A percentile compares a stretch with the other conserved stretches of the same genome.
phyloP scores from a whole-genome alignment of 2,888 invertebrate genomes.

The Drosophila buzzatii region DNA sequence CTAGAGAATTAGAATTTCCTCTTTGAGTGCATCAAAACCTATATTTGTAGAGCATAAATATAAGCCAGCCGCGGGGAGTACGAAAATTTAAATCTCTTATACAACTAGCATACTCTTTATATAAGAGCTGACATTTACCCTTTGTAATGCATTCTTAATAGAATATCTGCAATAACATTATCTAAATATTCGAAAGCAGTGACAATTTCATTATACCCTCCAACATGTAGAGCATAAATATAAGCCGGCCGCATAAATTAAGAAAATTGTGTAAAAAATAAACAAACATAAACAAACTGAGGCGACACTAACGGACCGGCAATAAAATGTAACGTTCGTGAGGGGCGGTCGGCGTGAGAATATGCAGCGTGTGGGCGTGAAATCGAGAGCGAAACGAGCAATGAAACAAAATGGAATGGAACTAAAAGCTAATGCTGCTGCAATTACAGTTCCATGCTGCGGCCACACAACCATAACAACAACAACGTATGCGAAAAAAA shows the following conservation, averaged over 20 bases:
- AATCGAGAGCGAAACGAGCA: conserved; percentile 56
- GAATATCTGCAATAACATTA: background rate
- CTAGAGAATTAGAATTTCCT: too few relatives aligned
- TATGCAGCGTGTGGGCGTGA: conserved; percentile 60
- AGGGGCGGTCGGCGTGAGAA: conserved; percentile 22
- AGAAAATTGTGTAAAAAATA: conserved; percentile 36
- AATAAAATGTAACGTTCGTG: conserved; percentile 43
- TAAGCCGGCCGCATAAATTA: conserved; percentile 70
- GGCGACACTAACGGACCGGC: conserved; percentile 55
- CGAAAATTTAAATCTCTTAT: background rate
- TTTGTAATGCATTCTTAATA: background rate
- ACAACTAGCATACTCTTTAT: background rate
- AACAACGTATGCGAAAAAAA: conserved; percentile 26
- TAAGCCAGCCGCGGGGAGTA: background rate
- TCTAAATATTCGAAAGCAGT: background rate
- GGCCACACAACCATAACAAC: conserved; percentile 11
- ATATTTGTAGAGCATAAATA: too few relatives aligned
- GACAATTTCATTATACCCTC: background rate
- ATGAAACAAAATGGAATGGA: conserved; percentile 67
- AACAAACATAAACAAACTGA: conserved; percentile 46
- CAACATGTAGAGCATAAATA: conserved; percentile 5
- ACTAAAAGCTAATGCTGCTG: conserved; percentile 52
- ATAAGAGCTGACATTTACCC: background rate
- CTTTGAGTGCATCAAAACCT: too few relatives aligned
- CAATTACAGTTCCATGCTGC: conserved; percentile 54